phyloP scores from a whole-genome alignment of 1,140 invertebrate species.

The Drosophila santomea region DNA sequence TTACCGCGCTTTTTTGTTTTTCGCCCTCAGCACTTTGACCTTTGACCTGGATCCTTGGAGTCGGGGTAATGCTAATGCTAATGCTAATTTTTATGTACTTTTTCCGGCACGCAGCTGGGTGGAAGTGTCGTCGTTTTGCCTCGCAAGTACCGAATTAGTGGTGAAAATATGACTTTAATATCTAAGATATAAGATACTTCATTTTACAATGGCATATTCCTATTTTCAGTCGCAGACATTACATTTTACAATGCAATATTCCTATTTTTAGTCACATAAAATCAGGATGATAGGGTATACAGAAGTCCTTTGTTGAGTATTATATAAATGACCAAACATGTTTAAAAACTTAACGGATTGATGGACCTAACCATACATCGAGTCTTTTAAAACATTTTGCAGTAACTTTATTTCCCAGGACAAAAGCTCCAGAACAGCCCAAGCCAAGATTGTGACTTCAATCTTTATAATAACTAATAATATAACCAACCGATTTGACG shows the following conservation, averaged over 20 bases:
- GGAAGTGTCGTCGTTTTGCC: constrained; percentile 19
- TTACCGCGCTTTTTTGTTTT: background rate
- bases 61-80: constrained; percentile 1
- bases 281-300: too few species aligned
- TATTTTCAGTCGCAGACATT: too few species aligned
- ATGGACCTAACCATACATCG: too few species aligned
- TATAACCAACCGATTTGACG: background rate
- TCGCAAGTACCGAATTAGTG: background rate
- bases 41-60: constrained; percentile 2
- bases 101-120: constrained; percentile 41
- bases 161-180: too few species aligned
- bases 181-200: too few species aligned
- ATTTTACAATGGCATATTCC: too few species aligned
- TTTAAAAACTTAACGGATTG: too few species aligned
- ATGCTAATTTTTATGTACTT: constrained; percentile 51
- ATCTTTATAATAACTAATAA: background rate
- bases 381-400: too few species aligned
- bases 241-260: too few species aligned
- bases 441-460: background rate
- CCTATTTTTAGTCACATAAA: too few species aligned
- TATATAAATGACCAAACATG: too few species aligned
- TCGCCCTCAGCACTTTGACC: constrained; percentile 13
- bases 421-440: background rate
- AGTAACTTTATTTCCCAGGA: background rate
- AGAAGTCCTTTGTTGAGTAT: too few species aligned